Base-by-base conservation (phyloP, 2,113 vertebrate species). In the Suricata suricatta region DNA sequence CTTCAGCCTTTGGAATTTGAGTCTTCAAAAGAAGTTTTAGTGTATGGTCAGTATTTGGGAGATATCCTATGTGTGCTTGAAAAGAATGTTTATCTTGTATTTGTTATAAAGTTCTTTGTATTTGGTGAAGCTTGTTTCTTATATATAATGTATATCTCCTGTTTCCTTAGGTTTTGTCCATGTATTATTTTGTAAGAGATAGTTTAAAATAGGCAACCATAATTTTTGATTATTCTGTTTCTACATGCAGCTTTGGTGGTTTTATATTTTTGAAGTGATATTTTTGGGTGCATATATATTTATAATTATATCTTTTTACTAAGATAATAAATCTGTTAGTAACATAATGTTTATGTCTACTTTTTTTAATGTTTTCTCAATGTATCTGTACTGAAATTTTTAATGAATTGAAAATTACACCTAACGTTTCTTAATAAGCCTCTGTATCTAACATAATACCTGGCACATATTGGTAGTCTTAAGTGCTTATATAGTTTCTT, bases 171-270 rank as follows among this genome's bases (percentile, higher is more conserved):
- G 11, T 82, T 82, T 92, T 92, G 31, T 76, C 31, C 12, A 63
- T 80, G 41, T 83, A 5, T 89, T 94, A 31, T 52, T 95, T 92
- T 84, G 69, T 88, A 35, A 92, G 82, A 77, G 5, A 7, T 96
- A 60, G 87, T 88, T 96, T 92, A 92, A 83, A 95, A 82, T 77
- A 83, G 50, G 33, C 29, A 83, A 38, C 29, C 41, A 68, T 68
- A 69, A 60, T 69, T 64, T 83, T 82, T 95, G 38, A 27, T 83
- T 80, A 19, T 83, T 92, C 27, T 74, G 3, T 82, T 95, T 88
- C 16, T 14, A 88, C 29, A 29, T 50, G 47, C 91, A 84, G 27
- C 17, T 92, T 79, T 95, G 84, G n/a, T 92, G 44, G 44, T 88
- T 68, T 31, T 60, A 50, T 29, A 31, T 85, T 80, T 80, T 81